A percentile compares a stretch with the other conserved stretches of the same genome.
Evolutionary conservation across 2,113 vertebrate genomes (phyloP).

Genomic region (Vidua macroura): DNA sequence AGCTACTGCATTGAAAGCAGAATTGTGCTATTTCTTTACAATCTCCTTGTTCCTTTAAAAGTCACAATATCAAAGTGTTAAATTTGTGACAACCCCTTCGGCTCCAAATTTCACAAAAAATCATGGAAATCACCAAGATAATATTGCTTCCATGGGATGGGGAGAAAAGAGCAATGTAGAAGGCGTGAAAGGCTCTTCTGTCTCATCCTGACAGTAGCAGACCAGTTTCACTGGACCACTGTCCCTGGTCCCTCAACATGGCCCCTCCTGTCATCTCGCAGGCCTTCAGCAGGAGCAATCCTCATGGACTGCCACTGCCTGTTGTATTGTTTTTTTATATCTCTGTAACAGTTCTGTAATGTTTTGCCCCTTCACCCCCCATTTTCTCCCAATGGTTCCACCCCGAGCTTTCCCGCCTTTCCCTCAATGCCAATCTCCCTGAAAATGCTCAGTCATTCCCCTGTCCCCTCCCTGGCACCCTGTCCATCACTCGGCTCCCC

Average conservation of each 20-base stretch:
- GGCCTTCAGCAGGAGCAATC: neutral
- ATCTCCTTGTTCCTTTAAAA: neutral
- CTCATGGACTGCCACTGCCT: neutral
- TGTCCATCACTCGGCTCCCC: too few species aligned
- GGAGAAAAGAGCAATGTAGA: neutral
- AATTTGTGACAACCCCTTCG: fast-evolving
- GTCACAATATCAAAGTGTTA: neutral
- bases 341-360: too few species aligned
- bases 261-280: neutral
- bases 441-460: too few species aligned
- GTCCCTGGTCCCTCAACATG: fast-evolving
- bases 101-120: neutral
- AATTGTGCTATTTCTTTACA: neutral
- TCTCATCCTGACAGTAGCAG: neutral
- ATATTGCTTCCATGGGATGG: neutral
- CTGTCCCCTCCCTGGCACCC: too few species aligned
- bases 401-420: too few species aligned
- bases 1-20: neutral
- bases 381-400: too few species aligned
- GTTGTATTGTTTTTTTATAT: too few species aligned
- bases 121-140: neutral
- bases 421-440: too few species aligned
- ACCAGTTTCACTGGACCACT: neutral
- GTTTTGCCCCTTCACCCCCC: too few species aligned
- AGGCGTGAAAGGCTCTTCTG: neutral